A percentile compares a stretch with the other conserved stretches of the same genome.
These are phyloP conservation scores for Dicrostonyx torquatus DNA, from an alignment of 2,797 vertebrate species.

Conservation along the genomic window DNA sequence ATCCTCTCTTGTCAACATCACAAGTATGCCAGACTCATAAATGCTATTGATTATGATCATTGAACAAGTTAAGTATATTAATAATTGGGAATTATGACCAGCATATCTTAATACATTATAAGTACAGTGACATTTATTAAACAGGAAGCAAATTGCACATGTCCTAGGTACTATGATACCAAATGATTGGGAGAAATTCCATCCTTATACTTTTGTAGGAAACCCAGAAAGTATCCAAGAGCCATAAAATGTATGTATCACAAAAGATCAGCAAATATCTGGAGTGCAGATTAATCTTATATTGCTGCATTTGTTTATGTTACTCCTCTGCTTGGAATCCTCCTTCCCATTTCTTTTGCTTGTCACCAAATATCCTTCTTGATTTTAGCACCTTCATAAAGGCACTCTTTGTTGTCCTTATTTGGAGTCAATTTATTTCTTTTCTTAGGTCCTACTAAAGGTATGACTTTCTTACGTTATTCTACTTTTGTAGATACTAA, in stretches of 20 bases:
- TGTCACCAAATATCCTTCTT: neutral
- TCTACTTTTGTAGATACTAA: neutral
- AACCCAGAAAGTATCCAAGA: neutral
- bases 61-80: neutral
- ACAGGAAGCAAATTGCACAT: neutral
- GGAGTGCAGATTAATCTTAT: neutral
- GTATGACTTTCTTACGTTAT: conserved; percentile 22
- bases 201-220: neutral
- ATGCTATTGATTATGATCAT: neutral
- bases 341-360: neutral
- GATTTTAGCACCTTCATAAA: neutral
- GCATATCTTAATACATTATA: neutral
- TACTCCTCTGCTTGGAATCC: neutral
- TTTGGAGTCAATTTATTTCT: neutral
- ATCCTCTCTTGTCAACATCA: neutral
- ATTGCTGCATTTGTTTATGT: neutral
- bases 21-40: neutral
- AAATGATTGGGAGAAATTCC: neutral
- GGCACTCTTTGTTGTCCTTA: neutral
- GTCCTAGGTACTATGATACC: neutral
- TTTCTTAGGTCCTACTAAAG: neutral
- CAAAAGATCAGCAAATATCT: neutral
- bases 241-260: neutral
- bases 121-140: neutral
- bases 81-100: neutral